A percentile compares a stretch with the other conserved stretches of the same genome.
These are phyloP conservation scores for Rhynchomys soricoides DNA, from an alignment of 2,113 vertebrate species.

Conservation along the genomic window DNA sequence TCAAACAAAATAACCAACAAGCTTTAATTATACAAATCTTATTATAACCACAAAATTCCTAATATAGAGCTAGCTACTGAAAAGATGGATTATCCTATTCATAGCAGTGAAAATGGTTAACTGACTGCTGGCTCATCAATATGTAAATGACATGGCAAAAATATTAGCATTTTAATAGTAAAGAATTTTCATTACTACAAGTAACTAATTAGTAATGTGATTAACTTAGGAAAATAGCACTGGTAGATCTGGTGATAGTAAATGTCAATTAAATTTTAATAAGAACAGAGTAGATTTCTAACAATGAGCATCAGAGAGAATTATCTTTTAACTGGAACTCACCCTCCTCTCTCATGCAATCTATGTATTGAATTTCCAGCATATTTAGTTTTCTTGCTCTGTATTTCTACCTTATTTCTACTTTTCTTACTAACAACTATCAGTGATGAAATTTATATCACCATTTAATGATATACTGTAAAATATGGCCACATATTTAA, in stretches of 20 bases:
- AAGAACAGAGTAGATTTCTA: background rate
- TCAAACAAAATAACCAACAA: background rate
- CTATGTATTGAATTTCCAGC: background rate
- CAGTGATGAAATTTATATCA: background rate
- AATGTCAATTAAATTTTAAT: background rate
- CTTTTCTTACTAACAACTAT: background rate
- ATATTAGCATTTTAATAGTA: background rate
- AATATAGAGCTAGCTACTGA: background rate
- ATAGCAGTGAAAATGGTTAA: background rate
- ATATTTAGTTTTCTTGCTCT: background rate
- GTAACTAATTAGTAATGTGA: background rate
- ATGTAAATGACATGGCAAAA: conserved; percentile 11
- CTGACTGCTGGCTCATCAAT: background rate
- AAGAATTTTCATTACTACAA: background rate
- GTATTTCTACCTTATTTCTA: background rate
- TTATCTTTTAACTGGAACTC: background rate
- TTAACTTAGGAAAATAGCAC: conserved; percentile 18
- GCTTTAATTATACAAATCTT: background rate
- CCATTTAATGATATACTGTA: background rate
- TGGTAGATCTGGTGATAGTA: background rate
- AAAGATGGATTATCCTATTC: background rate
- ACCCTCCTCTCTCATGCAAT: background rate
- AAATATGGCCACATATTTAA: background rate
- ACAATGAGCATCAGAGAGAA: background rate
- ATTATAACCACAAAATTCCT: background rate